phyloP scores from a whole-genome alignment of 1,140 invertebrate genomes.

The Zaprionus africanus region DNA sequence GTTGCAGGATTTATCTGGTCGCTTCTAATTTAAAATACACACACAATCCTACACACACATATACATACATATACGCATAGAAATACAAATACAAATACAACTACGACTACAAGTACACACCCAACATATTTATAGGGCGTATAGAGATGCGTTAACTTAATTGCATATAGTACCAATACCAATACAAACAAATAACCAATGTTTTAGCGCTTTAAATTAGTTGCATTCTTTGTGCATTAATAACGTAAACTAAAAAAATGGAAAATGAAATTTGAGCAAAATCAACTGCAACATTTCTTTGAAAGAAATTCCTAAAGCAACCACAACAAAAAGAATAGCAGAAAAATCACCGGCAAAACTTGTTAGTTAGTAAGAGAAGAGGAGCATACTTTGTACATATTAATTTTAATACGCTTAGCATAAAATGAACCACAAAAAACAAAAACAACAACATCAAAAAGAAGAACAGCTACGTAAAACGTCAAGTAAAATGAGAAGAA shows the following conservation, averaged over 20 bases:
- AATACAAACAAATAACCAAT: slow-evolving; percentile 70
- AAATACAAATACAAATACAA: slow-evolving; percentile 49
- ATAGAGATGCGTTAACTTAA: slow-evolving; percentile 46
- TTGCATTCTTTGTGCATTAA: slow-evolving; percentile 69
- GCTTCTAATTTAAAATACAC: slow-evolving; percentile 76
- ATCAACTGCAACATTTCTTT: slow-evolving; percentile 35
- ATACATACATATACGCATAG: slow-evolving; percentile 49
- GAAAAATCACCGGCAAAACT: slow-evolving; percentile 39
- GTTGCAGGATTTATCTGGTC: slow-evolving; percentile 78
- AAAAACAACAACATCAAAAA: slow-evolving; percentile 21
- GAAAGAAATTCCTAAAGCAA: slow-evolving; percentile 42
- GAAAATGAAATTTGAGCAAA: neutral
- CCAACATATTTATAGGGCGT: slow-evolving; percentile 55
- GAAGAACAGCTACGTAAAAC: slow-evolving; percentile 63
- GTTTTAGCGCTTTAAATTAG: slow-evolving; percentile 75
- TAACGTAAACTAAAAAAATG: slow-evolving; percentile 15
- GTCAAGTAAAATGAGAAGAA: slow-evolving; percentile 48
- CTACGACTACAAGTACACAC: slow-evolving; percentile 31
- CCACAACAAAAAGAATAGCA: slow-evolving; percentile 18
- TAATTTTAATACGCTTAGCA: slow-evolving; percentile 73
- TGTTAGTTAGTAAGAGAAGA: slow-evolving; percentile 70
- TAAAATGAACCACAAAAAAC: slow-evolving; percentile 58
- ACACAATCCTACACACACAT: slow-evolving; percentile 25
- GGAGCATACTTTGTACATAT: slow-evolving; percentile 67
- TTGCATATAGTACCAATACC: slow-evolving; percentile 40